Conservation (phyloP, 2,797 vertebrate species). For the Lutra lutra region DNA sequence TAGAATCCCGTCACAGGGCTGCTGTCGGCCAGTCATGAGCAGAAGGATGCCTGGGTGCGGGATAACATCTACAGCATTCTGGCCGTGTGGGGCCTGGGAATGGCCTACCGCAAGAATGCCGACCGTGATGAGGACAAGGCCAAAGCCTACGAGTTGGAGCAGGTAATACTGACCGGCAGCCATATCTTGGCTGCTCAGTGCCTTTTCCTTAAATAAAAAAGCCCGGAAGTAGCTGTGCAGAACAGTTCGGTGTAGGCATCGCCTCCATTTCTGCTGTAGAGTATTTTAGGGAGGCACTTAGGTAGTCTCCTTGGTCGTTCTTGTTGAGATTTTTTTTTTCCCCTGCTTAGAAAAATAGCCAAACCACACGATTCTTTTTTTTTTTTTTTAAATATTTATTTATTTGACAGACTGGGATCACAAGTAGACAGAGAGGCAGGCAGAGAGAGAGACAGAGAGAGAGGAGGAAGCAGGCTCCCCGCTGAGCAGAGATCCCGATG, state of each 20-base stretch:
- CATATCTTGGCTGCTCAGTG: background rate
- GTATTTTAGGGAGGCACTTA: background rate
- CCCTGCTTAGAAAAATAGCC: background rate
- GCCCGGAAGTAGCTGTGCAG: background rate
- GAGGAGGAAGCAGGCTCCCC: too few species aligned
- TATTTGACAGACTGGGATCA: too few species aligned
- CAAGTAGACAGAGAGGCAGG: too few species aligned
- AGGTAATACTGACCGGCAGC: constrained; percentile 87
- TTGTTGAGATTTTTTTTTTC: constrained; percentile 24
- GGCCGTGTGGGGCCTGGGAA: constrained; percentile 97
- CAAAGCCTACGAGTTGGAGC: constrained; percentile 98
- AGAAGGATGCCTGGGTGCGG: constrained; percentile 97
- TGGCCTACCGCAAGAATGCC: constrained; percentile 99
- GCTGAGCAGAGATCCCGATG: too few species aligned
- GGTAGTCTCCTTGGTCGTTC: background rate
- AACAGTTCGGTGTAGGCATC: background rate
- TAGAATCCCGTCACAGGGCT: constrained; percentile 97
- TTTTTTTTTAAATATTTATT: too few species aligned
- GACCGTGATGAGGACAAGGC: constrained; percentile 99
- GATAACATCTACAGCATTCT: constrained; percentile 98
- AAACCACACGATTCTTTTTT: background rate
- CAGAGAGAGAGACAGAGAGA: too few species aligned
- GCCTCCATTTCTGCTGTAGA: background rate
- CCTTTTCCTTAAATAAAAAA: constrained; percentile 9
- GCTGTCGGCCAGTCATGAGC: constrained; percentile 93